Evolutionary conservation across 1,140 invertebrate species (phyloP).

Genomic region (Meloidogyne floridensis): DNA sequence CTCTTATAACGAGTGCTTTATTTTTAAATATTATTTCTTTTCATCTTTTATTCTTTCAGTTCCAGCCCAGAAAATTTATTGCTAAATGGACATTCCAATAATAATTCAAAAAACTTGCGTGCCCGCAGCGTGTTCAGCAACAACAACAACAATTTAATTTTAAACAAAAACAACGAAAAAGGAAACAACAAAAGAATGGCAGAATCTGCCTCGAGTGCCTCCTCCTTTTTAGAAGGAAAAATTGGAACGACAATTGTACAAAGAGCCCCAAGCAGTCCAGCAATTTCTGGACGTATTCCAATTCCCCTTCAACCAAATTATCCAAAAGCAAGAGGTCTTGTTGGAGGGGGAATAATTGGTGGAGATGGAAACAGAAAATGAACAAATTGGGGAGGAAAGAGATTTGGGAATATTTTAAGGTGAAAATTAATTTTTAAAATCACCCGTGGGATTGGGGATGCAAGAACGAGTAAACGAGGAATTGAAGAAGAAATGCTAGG

Average conservation of each 20-base stretch:
- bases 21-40: not conserved
- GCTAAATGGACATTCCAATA: not conserved
- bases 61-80: slow-evolving; percentile 12
- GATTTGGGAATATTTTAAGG: not conserved
- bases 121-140: slow-evolving; percentile 55
- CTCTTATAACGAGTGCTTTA: not conserved
- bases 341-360: slow-evolving; percentile 15
- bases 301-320: not conserved
- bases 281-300: slow-evolving; percentile 16
- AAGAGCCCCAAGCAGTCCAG: not conserved
- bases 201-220: not conserved
- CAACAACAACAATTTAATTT: slow-evolving; percentile 8
- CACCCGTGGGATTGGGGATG: no score
- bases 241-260: not conserved
- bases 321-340: slow-evolving; percentile 51
- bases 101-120: slow-evolving; percentile 60
- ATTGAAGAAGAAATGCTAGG: no score
- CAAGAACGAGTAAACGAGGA: no score
- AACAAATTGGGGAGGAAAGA: not conserved
- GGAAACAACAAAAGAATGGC: slow-evolving; percentile 11
- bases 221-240: slow-evolving; percentile 4
- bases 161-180: slow-evolving; percentile 11
- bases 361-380: not conserved
- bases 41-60: not conserved
- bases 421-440: not conserved